These are phyloP conservation scores for Endotricha flammealis DNA, from an alignment of 2,888 invertebrate species.

Conservation along the genomic window DNA sequence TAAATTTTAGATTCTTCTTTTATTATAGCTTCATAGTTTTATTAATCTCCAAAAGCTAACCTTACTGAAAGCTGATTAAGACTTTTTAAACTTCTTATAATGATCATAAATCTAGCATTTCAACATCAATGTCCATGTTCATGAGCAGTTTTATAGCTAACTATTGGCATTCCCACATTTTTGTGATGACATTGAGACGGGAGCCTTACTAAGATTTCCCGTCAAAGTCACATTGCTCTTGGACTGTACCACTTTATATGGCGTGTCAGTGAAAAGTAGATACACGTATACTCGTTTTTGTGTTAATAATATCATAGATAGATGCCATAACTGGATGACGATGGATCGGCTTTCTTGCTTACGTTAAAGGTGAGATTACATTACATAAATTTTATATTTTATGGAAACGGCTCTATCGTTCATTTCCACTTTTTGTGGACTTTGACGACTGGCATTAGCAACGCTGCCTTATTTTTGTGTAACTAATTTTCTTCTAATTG, in stretches of 20 bases:
- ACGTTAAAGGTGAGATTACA: slow-evolving; percentile 19
- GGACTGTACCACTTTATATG: slow-evolving; percentile 52
- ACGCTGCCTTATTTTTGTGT: too few relatives aligned
- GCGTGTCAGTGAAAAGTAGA: slow-evolving; percentile 59
- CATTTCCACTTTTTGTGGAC: too few relatives aligned
- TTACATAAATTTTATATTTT: too few relatives aligned
- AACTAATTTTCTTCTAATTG: too few relatives aligned
- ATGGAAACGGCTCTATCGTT: too few relatives aligned
- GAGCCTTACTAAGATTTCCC: slow-evolving; percentile 43
- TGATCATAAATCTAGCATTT: background rate
- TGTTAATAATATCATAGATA: slow-evolving; percentile 60
- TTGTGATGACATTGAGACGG: slow-evolving; percentile 12
- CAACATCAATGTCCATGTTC: background rate
- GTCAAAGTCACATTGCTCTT: slow-evolving; percentile 51
- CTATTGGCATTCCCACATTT: slow-evolving; percentile 12
- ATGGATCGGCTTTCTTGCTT: slow-evolving; percentile 51
- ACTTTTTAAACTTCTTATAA: background rate
- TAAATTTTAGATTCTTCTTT: too few relatives aligned
- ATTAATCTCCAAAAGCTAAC: too few relatives aligned
- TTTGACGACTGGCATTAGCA: too few relatives aligned
- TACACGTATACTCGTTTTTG: slow-evolving; percentile 50
- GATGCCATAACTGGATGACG: slow-evolving; percentile 52
- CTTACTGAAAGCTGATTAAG: too few relatives aligned
- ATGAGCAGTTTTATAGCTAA: background rate
- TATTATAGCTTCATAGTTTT: too few relatives aligned